phyloP scores from a whole-genome alignment of 2,797 vertebrate species.

The Mallotus villosus region DNA sequence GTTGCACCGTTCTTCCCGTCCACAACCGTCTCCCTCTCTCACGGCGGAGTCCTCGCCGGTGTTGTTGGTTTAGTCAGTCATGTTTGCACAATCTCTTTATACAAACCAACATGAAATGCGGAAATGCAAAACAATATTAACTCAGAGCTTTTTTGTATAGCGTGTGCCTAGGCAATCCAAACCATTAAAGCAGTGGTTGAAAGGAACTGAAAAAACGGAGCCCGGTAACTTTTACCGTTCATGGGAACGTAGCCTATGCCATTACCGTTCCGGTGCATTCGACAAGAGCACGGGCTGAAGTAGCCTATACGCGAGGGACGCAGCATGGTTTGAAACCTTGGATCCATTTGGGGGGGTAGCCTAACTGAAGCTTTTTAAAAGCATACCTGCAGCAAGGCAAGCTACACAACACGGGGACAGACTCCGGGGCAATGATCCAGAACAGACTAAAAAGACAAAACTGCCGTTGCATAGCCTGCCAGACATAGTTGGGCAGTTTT shows the following conservation, averaged over 20 bases:
- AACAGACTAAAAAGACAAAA: not conserved
- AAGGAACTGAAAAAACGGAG: no score
- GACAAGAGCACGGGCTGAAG: not conserved
- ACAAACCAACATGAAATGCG: constrained; percentile 1
- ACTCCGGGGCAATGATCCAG: not conserved
- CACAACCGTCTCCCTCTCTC: not conserved
- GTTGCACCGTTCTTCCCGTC: not conserved
- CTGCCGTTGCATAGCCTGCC: not conserved
- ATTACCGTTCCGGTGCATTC: not conserved
- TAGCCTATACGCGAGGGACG: not conserved
- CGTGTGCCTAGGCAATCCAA: not conserved
- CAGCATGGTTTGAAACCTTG: not conserved
- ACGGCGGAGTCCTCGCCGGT: not conserved
- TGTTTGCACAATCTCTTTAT: not conserved
- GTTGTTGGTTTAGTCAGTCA: constrained; percentile 9
- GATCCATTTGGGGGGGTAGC: not conserved
- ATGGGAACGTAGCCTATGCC: not conserved
- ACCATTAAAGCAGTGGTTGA: not conserved
- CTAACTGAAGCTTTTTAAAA: not conserved
- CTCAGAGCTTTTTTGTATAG: not conserved
- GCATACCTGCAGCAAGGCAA: not conserved
- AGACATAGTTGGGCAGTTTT: not conserved
- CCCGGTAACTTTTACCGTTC: not conserved
- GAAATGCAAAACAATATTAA: not conserved
- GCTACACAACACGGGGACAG: no score